Base-by-base conservation (phyloP, 2,888 invertebrate species). In the Nomada fucata region DNA sequence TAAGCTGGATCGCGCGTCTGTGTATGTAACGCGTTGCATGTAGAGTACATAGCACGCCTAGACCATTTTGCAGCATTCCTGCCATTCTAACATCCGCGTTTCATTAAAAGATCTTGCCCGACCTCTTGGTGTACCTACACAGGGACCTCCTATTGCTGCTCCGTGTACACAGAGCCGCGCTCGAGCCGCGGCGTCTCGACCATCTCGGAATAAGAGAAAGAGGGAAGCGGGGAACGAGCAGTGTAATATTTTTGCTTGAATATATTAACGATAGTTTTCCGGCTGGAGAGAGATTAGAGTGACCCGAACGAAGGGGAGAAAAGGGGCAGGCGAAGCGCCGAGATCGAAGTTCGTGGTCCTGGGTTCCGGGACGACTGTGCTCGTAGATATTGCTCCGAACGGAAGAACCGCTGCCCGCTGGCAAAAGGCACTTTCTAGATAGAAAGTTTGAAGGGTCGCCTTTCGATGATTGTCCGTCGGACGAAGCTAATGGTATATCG, bases 11-110 rank as follows among this genome's bases (percentile, higher is more conserved):
- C 26, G 20, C 65, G 68, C 26, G 68, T 13, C 29, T 36, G 67
- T 73, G 26, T 44, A 57, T 75, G 69, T 69, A 10, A 47, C 71
- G 15, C 47, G 47, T 47, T 47, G 15, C 47, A 70, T 68, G 72
- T 73, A 72, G 81, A 82, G 82, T 79, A 82, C 86, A 85, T 84
- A 87, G 85, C 86, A 90, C 89, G 90, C 83, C 86, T 83, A 87
- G 89, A 89, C 90, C 91, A 91, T 92, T 92, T 90, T 89, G 90
- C 90, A 89, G 91, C 91, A 92, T 92, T 91, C 92, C 89, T 91
- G 89, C 88, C 92, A 89, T 91, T 92, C 92, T 91, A 90, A 91
- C 90, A 89, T 90, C 88, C 91, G 90, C 90, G 89, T 92, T 92
- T 92, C 92, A 92, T 92, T 92, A 92, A 92, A 92, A 90, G 88